Evolutionary conservation across 2,888 invertebrate species (phyloP), one percentile per base, ranked within the genome.

Genomic region (Lasius fuliginosus): DNA sequence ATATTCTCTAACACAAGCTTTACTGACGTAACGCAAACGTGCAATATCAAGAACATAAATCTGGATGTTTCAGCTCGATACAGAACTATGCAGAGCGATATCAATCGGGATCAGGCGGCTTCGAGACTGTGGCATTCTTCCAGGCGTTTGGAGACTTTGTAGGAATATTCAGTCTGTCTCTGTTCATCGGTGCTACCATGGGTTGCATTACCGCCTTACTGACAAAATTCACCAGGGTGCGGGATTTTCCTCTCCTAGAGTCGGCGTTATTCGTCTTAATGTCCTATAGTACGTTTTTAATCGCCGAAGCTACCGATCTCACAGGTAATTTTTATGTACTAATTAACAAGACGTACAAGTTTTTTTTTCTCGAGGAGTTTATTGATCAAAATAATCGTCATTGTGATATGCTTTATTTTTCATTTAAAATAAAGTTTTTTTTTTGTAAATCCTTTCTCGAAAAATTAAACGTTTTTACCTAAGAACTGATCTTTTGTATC

Each of bases 261-360:
- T 99, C 99, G 0, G 98, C 99, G 0, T 96, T 99, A 62, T 99
- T 99, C 95, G 98, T 99, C 75, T 96, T 99, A 79, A 99, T 99
- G 98, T 99, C 99, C 0, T 99, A 99, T 95, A 98, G 98, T 91
- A 99, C 99, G 64, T 99, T 99, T 95, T 96, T 99, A 85, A 98
- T 99, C 88, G 99, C 99, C 0, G 99, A 99, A 96, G 99, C 98
- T 68, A 97, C 98, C 71, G 98, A 99, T 95, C 96, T 99, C n/a
- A 99, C 99, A 92, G 99, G 98, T 98, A 95, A 94, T n/a, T 15
- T 23, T 77, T 65, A 11, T 42, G 15, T 12, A 49, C 11, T 1
- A n/a, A 23, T 56, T 56, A 33, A 23, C 30, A 33, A 33, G 30
- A 33, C 3, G 30, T 49, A 4, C 1, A 49, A 60, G 49, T 18